Evolutionary conservation across 2,113 vertebrate genomes (phyloP).

Genomic region (Vulpes vulpes): DNA sequence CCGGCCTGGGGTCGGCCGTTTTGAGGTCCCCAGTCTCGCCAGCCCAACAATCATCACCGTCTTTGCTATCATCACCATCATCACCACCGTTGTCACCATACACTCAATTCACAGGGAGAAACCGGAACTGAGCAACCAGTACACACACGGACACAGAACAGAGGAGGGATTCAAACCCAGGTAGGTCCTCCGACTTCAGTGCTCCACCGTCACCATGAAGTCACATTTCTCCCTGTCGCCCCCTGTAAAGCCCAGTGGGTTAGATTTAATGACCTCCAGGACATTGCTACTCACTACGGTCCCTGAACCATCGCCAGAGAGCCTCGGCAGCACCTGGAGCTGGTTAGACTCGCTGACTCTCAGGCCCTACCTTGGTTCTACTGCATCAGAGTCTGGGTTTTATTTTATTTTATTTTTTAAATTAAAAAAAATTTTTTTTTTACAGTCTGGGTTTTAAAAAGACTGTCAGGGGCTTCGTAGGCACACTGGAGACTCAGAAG

Average conservation of each 20-base stretch:
- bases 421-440: too few relatives aligned
- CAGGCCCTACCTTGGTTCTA: background rate
- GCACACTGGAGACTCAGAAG: too few relatives aligned
- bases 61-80: background rate
- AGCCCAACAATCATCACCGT: rapidly evolving
- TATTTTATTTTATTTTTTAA: too few relatives aligned
- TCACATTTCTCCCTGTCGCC: background rate
- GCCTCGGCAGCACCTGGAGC: background rate
- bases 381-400: background rate
- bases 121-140: background rate
- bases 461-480: background rate
- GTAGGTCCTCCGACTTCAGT: background rate
- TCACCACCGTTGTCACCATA: background rate
- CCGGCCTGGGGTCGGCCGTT: too few relatives aligned
- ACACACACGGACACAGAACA: background rate
- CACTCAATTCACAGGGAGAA: background rate
- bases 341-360: background rate
- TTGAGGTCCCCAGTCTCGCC: too few relatives aligned
- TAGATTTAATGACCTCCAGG: background rate
- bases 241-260: background rate
- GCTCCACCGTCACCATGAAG: background rate
- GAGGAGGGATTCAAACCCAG: background rate
- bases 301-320: too few relatives aligned
- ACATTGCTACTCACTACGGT: background rate
- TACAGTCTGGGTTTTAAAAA: background rate